Conservation (phyloP, 2,888 invertebrate species). For the Masnerella sp. region DNA sequence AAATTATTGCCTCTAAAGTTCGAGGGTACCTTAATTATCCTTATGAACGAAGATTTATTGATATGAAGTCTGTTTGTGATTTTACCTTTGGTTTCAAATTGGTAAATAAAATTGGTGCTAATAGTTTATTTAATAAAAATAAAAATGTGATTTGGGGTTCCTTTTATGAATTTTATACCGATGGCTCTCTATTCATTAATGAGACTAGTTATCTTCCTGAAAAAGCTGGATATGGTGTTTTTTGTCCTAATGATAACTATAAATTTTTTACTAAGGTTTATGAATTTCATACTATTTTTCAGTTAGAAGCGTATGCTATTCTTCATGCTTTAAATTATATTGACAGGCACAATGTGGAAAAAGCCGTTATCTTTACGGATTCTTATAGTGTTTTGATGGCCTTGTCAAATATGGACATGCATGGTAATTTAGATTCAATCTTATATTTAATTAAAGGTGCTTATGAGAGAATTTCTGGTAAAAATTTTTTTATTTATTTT, state of each 20-base stretch:
- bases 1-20: too few species aligned
- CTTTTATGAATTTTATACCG: not conserved
- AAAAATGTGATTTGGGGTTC: not conserved
- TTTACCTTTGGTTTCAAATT: constrained; percentile 4
- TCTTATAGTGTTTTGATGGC: constrained; percentile 9
- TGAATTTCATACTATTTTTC: constrained; percentile 18
- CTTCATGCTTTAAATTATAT: constrained; percentile 17
- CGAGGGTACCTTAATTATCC: not conserved
- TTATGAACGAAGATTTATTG: not conserved
- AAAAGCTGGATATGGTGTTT: constrained; percentile 3
- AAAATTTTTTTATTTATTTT: not conserved
- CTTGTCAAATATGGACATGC: not conserved
- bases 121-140: not conserved
- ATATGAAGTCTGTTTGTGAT: not conserved
- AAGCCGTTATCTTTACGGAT: constrained; percentile 10
- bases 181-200: not conserved
- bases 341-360: not conserved
- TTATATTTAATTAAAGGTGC: constrained; percentile 11
- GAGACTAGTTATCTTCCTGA: too few species aligned
- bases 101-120: not conserved
- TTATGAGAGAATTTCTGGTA: not conserved
- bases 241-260: constrained; percentile 1
- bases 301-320: constrained; percentile 19
- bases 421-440: constrained; percentile 14
- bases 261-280: constrained; percentile 2